phyloP scores from a whole-genome alignment of 2,888 invertebrate genomes.

The Papilio elwesi region DNA sequence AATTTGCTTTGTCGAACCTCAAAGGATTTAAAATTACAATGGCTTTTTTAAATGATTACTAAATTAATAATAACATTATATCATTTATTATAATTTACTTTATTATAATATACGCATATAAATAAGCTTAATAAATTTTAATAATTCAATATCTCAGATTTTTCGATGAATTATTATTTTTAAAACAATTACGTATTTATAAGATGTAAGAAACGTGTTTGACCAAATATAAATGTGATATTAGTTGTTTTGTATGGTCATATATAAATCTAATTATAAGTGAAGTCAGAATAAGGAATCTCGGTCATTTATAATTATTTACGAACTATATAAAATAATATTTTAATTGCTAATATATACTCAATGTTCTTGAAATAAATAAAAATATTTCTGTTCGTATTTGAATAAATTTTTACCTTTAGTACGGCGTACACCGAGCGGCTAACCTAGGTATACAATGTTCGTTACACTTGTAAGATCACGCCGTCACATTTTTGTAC shows the following conservation, averaged over 20 bases:
- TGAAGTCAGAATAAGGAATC: constrained; percentile 34
- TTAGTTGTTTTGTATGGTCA: constrained; percentile 24
- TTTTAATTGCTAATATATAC: constrained; percentile 19
- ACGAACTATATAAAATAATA: constrained; percentile 19
- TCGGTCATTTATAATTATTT: constrained; percentile 17
- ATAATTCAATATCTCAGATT: not conserved
- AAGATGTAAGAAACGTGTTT: constrained; percentile 23
- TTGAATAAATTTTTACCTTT: not conserved
- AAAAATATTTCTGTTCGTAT: not conserved
- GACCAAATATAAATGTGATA: constrained; percentile 40
- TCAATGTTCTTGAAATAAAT: constrained; percentile 40
- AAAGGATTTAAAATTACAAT: too few relatives aligned
- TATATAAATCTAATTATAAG: constrained; percentile 5
- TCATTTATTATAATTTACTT: too few relatives aligned
- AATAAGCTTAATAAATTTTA: too few relatives aligned
- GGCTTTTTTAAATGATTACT: too few relatives aligned
- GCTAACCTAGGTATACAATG: too few relatives aligned
- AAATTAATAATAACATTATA: too few relatives aligned
- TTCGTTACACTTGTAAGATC: too few relatives aligned
- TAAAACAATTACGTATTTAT: not conserved
- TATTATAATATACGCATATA: too few relatives aligned
- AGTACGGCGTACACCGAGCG: too few relatives aligned
- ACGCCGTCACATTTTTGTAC: too few relatives aligned
- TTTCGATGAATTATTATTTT: too few relatives aligned
- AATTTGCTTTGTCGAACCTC: too few relatives aligned